Percentiles rank a stretch among this genome's conserved stretches.
Conservation (phyloP, 2,797 vertebrate genomes). For the Melopsittacus undulatus region DNA sequence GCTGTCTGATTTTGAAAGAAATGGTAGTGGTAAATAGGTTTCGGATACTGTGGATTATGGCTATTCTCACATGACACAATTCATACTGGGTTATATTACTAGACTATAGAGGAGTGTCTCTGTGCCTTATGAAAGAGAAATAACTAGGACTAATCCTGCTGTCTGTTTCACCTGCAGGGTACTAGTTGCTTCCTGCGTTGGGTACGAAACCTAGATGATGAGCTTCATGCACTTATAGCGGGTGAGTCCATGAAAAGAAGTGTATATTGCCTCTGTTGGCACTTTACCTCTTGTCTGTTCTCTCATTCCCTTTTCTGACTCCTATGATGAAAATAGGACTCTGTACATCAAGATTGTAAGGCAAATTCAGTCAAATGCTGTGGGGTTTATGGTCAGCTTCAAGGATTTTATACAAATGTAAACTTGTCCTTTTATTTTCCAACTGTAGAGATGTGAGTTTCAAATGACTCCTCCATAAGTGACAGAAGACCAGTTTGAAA, state of each 20-base stretch:
- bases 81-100: neutral
- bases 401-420: neutral
- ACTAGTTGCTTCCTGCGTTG: slow-evolving; percentile 96
- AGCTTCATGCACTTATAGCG: slow-evolving; percentile 94
- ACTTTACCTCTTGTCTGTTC: neutral
- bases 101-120: neutral
- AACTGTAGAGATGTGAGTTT: neutral
- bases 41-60: neutral
- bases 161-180: slow-evolving; percentile 78
- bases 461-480: fast-evolving
- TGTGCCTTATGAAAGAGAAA: neutral
- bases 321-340: neutral
- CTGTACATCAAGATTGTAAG: neutral
- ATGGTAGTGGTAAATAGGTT: neutral
- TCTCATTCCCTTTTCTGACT: neutral
- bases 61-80: neutral
- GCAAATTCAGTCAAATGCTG: neutral
- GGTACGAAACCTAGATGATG: slow-evolving; percentile 96
- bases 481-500: neutral
- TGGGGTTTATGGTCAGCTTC: neutral
- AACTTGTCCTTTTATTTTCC: neutral
- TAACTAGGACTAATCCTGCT: neutral
- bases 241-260: slow-evolving; percentile 76
- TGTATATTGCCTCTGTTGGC: neutral
- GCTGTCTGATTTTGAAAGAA: neutral